Percentiles rank a stretch among this genome's conserved stretches.
These are phyloP conservation scores for Loxodonta africana DNA, from an alignment of 2,113 vertebrate species.

Conservation along the genomic window DNA sequence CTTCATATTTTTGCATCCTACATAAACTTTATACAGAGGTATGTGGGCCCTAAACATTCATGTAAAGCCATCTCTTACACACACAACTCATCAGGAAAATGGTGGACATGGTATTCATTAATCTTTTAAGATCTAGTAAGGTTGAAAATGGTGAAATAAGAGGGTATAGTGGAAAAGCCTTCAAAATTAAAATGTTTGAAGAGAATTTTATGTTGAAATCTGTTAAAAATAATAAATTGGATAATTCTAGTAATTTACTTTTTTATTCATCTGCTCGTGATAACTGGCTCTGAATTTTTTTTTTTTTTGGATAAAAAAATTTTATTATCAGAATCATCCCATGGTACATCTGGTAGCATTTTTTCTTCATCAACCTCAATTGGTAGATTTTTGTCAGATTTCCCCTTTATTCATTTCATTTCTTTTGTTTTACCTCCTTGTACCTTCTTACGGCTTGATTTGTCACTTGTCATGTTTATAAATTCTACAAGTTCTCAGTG, in stretches of 20 bases:
- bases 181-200: not conserved
- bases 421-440: not conserved
- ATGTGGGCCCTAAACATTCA: not conserved
- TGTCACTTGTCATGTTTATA: too few species aligned
- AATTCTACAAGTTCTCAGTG: not conserved
- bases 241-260: slow-evolving; percentile 46
- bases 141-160: not conserved
- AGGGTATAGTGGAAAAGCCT: not conserved
- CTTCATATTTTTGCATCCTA: not conserved
- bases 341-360: not conserved
- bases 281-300: not conserved
- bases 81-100: not conserved
- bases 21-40: not conserved
- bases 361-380: not conserved
- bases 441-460: not conserved
- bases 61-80: not conserved
- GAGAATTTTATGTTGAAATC: not conserved
- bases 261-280: not conserved
- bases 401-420: not conserved
- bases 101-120: not conserved
- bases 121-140: not conserved
- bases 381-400: not conserved
- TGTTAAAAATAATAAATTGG: slow-evolving; percentile 6
- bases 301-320: not conserved
- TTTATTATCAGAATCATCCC: not conserved